These are phyloP conservation scores for Pocillopora damicornis DNA, from an alignment of 64 coral and sea anemone species.

Conservation along the genomic window DNA sequence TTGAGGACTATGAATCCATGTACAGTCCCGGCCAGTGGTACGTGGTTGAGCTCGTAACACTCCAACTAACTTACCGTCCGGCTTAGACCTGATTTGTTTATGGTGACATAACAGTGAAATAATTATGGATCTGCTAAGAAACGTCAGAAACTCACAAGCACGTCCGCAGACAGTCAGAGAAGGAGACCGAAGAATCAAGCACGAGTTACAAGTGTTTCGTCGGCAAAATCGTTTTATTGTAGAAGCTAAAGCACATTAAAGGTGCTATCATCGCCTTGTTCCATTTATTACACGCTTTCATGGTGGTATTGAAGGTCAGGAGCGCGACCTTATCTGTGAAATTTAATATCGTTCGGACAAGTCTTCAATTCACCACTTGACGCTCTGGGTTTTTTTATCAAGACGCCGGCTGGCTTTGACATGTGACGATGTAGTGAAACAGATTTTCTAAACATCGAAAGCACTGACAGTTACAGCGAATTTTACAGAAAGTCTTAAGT, in stretches of 20 bases:
- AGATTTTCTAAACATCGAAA: background rate
- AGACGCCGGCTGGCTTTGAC: background rate
- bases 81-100: conserved; percentile 2
- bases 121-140: background rate
- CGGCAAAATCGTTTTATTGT: background rate
- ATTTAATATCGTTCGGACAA: conserved; percentile 17
- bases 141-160: background rate
- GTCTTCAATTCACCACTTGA: background rate
- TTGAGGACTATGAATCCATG: conserved; percentile 14
- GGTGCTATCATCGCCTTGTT: conserved; percentile 36
- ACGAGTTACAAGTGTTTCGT: background rate
- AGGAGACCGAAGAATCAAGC: background rate
- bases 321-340: conserved; percentile 36
- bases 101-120: conserved; percentile 12
- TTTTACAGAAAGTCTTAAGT: background rate
- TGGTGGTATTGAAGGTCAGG: conserved; percentile 26
- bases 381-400: background rate
- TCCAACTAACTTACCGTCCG: conserved; percentile 10
- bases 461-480: background rate
- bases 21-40: conserved; percentile 2
- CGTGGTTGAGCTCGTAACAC: background rate
- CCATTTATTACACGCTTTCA: conserved; percentile 34
- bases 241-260: conserved; percentile 15
- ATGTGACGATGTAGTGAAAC: background rate
- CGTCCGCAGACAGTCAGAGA: background rate